phyloP scores from a whole-genome alignment of 2,797 vertebrate genomes.

The Tympanoctomys barrerae region DNA sequence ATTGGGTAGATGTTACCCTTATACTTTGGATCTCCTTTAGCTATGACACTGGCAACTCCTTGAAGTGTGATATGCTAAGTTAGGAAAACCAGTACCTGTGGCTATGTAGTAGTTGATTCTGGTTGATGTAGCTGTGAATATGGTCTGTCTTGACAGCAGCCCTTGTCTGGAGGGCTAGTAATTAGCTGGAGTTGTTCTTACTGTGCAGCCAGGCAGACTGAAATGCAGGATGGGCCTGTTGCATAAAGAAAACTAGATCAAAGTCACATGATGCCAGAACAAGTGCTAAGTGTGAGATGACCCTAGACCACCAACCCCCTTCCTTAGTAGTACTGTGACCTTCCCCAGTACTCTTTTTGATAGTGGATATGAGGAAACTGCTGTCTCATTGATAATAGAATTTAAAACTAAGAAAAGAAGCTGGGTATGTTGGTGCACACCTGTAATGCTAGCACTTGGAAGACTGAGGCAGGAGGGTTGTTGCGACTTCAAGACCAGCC shows the following conservation, averaged over 20 bases:
- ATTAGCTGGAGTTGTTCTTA: not conserved
- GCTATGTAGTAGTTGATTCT: slow-evolving; percentile 34
- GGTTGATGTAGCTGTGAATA: not conserved
- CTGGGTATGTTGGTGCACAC: too few species aligned
- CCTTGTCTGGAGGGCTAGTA: not conserved
- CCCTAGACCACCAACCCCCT: not conserved
- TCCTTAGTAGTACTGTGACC: not conserved
- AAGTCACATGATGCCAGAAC: not conserved
- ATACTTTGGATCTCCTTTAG: slow-evolving; percentile 46
- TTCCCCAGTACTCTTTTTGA: not conserved
- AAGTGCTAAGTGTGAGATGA: not conserved
- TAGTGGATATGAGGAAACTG: not conserved
- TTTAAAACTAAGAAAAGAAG: too few species aligned
- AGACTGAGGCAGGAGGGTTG: too few species aligned
- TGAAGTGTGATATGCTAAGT: slow-evolving; percentile 8
- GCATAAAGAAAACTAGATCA: slow-evolving; percentile 1
- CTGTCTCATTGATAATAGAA: not conserved
- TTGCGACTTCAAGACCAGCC: too few species aligned
- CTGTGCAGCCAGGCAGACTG: slow-evolving; percentile 31
- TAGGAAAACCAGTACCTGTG: slow-evolving; percentile 48
- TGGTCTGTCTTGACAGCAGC: slow-evolving; percentile 27
- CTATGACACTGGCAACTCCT: not conserved
- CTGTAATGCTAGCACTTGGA: too few species aligned
- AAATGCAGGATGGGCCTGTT: not conserved
- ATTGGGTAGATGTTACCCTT: slow-evolving; percentile 11